Base-by-base conservation (phyloP, 2,797 vertebrate genomes). In the Paedocypris micromegethes region DNA sequence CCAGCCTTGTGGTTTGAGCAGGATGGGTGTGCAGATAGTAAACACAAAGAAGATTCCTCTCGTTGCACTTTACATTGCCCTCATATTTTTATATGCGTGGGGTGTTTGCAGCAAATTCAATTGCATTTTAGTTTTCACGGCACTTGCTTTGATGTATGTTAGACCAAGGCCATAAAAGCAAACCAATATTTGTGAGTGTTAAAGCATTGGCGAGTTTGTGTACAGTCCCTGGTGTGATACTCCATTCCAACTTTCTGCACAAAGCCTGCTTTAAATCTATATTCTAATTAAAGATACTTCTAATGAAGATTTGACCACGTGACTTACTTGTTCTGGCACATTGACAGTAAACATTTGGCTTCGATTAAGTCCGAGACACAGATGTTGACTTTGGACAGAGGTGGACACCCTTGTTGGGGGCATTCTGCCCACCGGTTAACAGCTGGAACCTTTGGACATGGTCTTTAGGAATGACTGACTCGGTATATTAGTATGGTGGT, bases 381-480 rank as follows among this genome's bases (percentile, higher is more conserved):
- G 77, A 76, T 78, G 74, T 72, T 78, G 63, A 58, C 65, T 74
- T 78, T 71, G 66, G 53, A 60, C 52, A 46, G 72, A 67, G 69
- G 59, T 72, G 75, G 74, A 66, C 58, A 64, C 73, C 75, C 72
- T 47, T 49, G 63, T 71, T 74, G 58, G 70, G 71, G 72, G 68
- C 77, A 63, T 55, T 39, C 44, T 51, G 48, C 9, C 51, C 7
- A 50, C 41, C 60, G 60, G 42, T 62, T 56, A 37, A 72, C 72
- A 74, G 50, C 62, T 68, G 49, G 50, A 48, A 59, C 43, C 57
- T 67, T 66, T 70, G 68, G 74, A 64, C 65, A 56, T 47, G 3
- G 48, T 69, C 53, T 54, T 66, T 60, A 53, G 44, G 54, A 66
- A 67, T 54, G 59, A n/a, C 70, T 64, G 72, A 63, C 64, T 47